Base-by-base conservation (phyloP, 2,113 vertebrate genomes). In the Ia io region DNA sequence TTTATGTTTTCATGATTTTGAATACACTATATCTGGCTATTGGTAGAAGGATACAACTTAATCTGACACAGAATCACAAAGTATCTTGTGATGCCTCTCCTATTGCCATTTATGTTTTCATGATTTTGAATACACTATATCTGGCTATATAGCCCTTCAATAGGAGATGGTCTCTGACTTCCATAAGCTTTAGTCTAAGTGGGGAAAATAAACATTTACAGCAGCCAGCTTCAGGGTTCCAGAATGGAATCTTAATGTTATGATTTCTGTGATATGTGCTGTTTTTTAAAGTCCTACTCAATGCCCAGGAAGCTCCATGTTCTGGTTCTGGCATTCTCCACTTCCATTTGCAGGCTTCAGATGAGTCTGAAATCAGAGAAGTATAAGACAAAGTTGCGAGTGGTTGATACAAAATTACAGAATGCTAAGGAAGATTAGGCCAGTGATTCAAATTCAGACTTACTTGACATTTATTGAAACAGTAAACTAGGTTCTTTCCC, bases 1-100 rank as follows among this genome's bases (percentile, higher is more conserved):
- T 67, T 86, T 93, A n/a, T 93, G 37, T 85, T 88, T 88, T 83
- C 47, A 25, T 91, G 40, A 12, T n/a, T 93, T 59, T 88, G 79
- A 49, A 87, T 78, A n/a, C n/a, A n/a, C n/a, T n/a, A n/a, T n/a
- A n/a, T n/a, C n/a, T n/a, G n/a, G n/a, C n/a, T n/a, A n/a, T n/a
- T n/a, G n/a, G n/a, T n/a, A 22, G 32, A 87, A 20, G 25, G 17
- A 67, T 83, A 35, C 18, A 80, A 22, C 37, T 88, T 95, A 79
- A 79, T 69, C 77, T 28, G 40, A 25, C 88, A 70, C 22, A 69
- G 70, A 80, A 70, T 63, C 49, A 95, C 49, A 23, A 51, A 79
- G 40, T 84, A 49, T 20, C 40, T 69, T 74, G 11, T 82, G 65
- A 25, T 79, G 35, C 47, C 30, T 93, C 40, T 78, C 40, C 0